Percentiles rank a stretch among this genome's conserved stretches.
These are phyloP conservation scores for Malacoctenus gilli DNA, from an alignment of 2,797 vertebrate species.

Conservation along the genomic window DNA sequence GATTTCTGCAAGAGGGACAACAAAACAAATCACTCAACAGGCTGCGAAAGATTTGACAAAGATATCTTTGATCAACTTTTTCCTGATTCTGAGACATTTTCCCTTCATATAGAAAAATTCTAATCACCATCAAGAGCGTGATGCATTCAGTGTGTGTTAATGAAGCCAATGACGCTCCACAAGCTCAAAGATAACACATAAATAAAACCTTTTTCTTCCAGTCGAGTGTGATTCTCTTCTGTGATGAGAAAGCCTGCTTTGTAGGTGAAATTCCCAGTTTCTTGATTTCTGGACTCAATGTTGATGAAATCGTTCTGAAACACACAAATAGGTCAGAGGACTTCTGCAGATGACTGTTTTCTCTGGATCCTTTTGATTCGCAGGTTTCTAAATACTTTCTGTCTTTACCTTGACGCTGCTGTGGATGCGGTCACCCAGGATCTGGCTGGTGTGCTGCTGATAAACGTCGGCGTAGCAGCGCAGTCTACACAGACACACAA, in stretches of 20 bases:
- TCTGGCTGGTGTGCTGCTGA: constrained; percentile 31
- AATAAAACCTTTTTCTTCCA: constrained; percentile 53
- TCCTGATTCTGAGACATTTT: too few relatives aligned
- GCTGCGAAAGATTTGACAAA: too few relatives aligned
- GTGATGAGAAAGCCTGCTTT: constrained; percentile 27
- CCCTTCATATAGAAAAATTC: too few relatives aligned
- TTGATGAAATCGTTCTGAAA: constrained; percentile 44
- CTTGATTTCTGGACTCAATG: constrained; percentile 26
- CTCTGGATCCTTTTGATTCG: background rate
- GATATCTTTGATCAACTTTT: too few relatives aligned
- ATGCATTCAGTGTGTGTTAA: background rate
- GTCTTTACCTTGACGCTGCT: constrained; percentile 64
- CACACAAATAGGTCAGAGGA: constrained; percentile 1
- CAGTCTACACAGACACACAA: constrained; percentile 40
- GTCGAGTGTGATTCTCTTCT: constrained; percentile 51
- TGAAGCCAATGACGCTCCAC: constrained; percentile 1
- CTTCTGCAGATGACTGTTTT: background rate
- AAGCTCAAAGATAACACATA: background rate
- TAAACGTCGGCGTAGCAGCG: constrained; percentile 3
- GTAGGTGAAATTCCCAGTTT: constrained; percentile 12
- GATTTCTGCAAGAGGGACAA: constrained; percentile 44
- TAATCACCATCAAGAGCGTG: too few relatives aligned
- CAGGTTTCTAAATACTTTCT: background rate
- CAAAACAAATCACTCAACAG: background rate
- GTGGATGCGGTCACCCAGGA: constrained; percentile 12